Evolutionary conservation across 1,140 invertebrate species (phyloP).

Genomic region (Ceratina australensis): DNA sequence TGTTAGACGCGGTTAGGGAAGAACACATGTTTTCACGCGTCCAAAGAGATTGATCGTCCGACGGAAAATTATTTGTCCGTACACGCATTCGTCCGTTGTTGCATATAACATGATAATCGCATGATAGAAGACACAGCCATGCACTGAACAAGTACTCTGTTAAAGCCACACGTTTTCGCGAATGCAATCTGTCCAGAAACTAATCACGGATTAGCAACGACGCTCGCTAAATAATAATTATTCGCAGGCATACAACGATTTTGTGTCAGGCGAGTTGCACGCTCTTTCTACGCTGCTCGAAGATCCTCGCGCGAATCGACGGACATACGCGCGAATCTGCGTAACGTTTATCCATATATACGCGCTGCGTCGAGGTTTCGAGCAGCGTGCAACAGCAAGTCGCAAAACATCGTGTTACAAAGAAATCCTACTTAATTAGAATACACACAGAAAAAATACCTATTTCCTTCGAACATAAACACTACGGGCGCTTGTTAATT

Average conservation of each 20-base stretch:
- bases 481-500: slow-evolving; percentile 19
- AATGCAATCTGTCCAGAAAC: slow-evolving; percentile 50
- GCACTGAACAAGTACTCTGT: slow-evolving; percentile 55
- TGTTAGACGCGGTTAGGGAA: no score
- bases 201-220: slow-evolving; percentile 49
- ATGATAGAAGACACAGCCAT: slow-evolving; percentile 62
- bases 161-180: slow-evolving; percentile 54
- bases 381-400: slow-evolving; percentile 14
- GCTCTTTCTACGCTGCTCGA: slow-evolving; percentile 12
- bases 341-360: no score
- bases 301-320: background rate
- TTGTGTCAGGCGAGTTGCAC: slow-evolving; percentile 7
- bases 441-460: slow-evolving; percentile 19
- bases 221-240: slow-evolving; percentile 41
- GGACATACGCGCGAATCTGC: no score
- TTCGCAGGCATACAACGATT: slow-evolving; percentile 43
- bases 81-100: no score
- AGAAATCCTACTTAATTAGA: slow-evolving; percentile 32
- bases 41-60: background rate
- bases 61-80: slow-evolving; percentile 6
- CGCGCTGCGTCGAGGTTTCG: background rate
- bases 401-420: slow-evolving; percentile 27
- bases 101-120: slow-evolving; percentile 33
- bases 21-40: background rate
- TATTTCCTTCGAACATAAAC: slow-evolving; percentile 25